phyloP scores from a whole-genome alignment of 2,113 vertebrate genomes.

The Sporophila hypoxantha region DNA sequence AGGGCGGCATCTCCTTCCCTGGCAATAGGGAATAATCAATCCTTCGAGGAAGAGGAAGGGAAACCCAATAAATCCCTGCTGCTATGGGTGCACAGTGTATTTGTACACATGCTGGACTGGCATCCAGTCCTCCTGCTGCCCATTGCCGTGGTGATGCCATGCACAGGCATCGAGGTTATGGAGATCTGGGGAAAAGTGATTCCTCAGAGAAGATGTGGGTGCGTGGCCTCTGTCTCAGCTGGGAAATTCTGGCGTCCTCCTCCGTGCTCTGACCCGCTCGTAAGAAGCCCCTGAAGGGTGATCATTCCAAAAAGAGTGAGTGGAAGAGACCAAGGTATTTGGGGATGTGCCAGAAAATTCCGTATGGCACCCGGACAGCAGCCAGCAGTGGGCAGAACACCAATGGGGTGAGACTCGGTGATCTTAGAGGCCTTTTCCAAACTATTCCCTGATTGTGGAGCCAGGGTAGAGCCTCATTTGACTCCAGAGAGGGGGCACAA shows the following conservation, averaged over 20 bases:
- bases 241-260: not conserved
- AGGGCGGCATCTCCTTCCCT: not conserved
- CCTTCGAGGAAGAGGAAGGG: not conserved
- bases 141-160: not conserved
- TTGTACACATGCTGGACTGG: rapidly evolving
- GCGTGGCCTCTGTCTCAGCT: rapidly evolving
- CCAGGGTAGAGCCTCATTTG: not conserved
- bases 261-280: rapidly evolving
- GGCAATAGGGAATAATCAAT: not conserved
- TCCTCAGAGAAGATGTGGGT: not conserved
- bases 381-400: not conserved
- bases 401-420: rapidly evolving
- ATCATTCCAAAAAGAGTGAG: not conserved
- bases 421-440: not conserved
- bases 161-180: rapidly evolving
- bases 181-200: rapidly evolving
- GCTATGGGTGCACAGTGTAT: rapidly evolving
- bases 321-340: rapidly evolving
- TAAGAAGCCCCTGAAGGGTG: not conserved
- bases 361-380: rapidly evolving
- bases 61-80: not conserved
- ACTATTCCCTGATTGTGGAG: not conserved
- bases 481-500: not conserved
- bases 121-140: not conserved
- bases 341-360: not conserved